Percentiles rank a stretch among this genome's conserved stretches.
These are phyloP conservation scores for Drosophila algonquin DNA, from an alignment of 2,888 invertebrate species.

Conservation along the genomic window DNA sequence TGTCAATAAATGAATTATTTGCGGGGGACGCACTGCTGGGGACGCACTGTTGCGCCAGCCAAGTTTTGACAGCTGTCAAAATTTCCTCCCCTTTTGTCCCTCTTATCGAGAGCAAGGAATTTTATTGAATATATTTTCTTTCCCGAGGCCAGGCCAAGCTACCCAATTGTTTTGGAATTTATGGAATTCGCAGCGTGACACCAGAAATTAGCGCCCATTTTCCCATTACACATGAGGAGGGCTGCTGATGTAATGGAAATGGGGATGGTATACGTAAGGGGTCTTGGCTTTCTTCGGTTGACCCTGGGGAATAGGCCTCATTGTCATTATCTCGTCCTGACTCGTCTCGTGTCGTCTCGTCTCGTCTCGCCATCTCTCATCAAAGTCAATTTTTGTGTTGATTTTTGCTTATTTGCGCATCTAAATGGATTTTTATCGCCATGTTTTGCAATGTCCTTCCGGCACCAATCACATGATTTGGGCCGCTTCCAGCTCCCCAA, in stretches of 20 bases:
- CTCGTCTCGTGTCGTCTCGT: conserved; percentile 12
- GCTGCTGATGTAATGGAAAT: neutral
- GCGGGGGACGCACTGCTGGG: conserved; percentile 19
- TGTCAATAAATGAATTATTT: conserved; percentile 68
- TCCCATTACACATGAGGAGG: conserved; percentile 2
- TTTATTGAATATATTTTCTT: conserved; percentile 30
- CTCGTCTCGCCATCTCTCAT: conserved; percentile 53
- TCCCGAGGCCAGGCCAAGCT: conserved; percentile 3
- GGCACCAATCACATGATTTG: conserved; percentile 59
- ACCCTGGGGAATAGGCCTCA: neutral
- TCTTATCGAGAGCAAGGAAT: neutral
- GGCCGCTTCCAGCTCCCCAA: conserved; percentile 40
- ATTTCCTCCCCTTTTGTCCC: conserved; percentile 20
- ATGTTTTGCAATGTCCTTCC: conserved; percentile 77
- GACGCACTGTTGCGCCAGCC: conserved; percentile 36
- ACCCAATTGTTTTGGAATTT: conserved; percentile 8
- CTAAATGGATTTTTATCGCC: conserved; percentile 80
- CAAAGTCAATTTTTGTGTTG: conserved; percentile 79
- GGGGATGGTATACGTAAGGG: too few relatives aligned
- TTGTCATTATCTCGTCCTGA: conserved; percentile 11
- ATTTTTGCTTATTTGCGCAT: conserved; percentile 79
- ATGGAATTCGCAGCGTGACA: conserved; percentile 23
- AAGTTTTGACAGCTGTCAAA: conserved; percentile 69
- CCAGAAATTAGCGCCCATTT: conserved; percentile 58
- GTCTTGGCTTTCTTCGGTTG: too few relatives aligned